Percentiles rank a stretch among this genome's conserved stretches.
phyloP scores from a whole-genome alignment of 1,140 invertebrate species.

The Eriocheir sinensis region DNA sequence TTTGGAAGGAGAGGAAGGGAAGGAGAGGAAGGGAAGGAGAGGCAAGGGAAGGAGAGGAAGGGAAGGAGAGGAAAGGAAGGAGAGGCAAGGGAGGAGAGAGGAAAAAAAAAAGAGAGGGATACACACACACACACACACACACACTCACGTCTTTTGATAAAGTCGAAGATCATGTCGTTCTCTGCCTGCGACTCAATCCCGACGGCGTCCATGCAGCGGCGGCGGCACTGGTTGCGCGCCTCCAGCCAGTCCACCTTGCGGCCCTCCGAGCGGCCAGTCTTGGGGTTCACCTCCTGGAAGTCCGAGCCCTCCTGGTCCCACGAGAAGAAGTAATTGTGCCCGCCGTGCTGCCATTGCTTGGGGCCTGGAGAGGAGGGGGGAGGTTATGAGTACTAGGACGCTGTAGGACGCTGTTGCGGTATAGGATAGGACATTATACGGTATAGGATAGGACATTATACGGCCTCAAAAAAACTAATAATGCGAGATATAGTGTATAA shows the following conservation, averaged over 20 bases:
- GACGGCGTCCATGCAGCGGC: constrained; percentile 96
- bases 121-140: neutral
- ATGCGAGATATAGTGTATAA: neutral
- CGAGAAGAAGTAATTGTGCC: constrained; percentile 94
- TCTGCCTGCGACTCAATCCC: constrained; percentile 94
- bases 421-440: neutral
- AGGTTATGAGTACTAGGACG: neutral
- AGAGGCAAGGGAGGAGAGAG: too few relatives aligned
- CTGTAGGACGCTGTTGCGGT: neutral
- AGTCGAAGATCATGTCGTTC: constrained; percentile 92
- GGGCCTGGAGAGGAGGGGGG: constrained; percentile 86
- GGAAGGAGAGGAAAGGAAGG: too few relatives aligned
- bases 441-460: neutral
- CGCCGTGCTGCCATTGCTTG: constrained; percentile 93
- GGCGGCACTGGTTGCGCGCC: constrained; percentile 93
- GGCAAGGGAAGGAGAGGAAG: too few relatives aligned
- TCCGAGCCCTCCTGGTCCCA: constrained; percentile 87
- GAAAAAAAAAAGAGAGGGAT: neutral
- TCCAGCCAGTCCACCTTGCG: constrained; percentile 94
- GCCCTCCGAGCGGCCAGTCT: constrained; percentile 82
- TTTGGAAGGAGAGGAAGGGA: too few relatives aligned
- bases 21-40: too few relatives aligned
- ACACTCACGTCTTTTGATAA: constrained; percentile 90
- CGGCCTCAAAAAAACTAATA: neutral
- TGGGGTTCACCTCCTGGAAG: constrained; percentile 64